Base-by-base conservation (phyloP, 1,140 invertebrate species). In the Mya arenaria region DNA sequence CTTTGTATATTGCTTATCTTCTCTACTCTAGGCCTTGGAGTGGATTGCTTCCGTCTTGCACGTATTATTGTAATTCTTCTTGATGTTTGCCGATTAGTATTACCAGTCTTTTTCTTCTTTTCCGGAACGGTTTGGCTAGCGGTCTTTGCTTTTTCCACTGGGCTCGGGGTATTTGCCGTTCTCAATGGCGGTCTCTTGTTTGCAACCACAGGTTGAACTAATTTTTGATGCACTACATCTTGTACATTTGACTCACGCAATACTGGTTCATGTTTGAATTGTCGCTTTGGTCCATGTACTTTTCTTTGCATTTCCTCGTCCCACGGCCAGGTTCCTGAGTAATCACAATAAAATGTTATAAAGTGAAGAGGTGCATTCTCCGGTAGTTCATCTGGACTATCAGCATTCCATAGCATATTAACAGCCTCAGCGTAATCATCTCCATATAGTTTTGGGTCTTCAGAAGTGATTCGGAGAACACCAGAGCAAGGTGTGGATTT, bases 291-390 rank as follows among this genome's bases (percentile, higher is more conserved):
- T 1, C 15, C 36, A 34, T 6, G 37, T 39, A 32, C 19, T n/a
- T 68, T 55, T 23, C 55, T 65, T 72, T 81, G 66, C n/a, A 73
- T 62, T 6, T 65, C 52, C 32, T 34, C 6, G 30, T 82, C 79
- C 79, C 79, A 82, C 17, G 79, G 79, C 79, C 79, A 82, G 0
- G 66, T 48, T 17, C 68, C 71, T 4, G 69, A 73, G 52, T 72
- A 74, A 62, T 82, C 71, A 65, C 79, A 82, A 34, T 82, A 82
- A 74, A 82, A 82, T n/a, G 79, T 82, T n/a, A 82, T 56, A 36
- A 74, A 66, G n/a, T 55, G 62, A 34, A 72, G n/a, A 41, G 48
- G n/a, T 10, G 37, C 32, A 25, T 48, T 6, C 41, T 66, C 69
- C 30, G 79, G 79, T 30, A 82, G 60, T 65, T 63, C 79, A 58